Percentiles rank a stretch among this genome's conserved stretches.
Evolutionary conservation across 2,888 invertebrate species (phyloP).

Genomic region (Norana najaformis): DNA sequence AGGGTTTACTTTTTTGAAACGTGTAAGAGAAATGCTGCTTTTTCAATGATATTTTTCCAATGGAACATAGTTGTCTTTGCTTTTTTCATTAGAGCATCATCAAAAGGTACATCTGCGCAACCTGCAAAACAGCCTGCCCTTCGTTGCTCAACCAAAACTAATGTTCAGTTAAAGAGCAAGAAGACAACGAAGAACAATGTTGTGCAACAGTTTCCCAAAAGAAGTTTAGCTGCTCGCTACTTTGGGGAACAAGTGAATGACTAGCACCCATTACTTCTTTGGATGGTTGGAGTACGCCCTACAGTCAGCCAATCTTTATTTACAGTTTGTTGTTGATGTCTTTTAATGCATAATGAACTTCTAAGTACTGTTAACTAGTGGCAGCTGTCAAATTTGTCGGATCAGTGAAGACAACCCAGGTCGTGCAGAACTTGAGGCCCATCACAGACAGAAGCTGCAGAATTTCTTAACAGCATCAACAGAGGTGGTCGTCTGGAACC

Average conservation of each 20-base stretch:
- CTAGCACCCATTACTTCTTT: background rate
- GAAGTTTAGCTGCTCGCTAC: background rate
- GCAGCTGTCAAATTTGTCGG: too few species aligned
- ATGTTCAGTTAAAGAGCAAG: background rate
- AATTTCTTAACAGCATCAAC: too few species aligned
- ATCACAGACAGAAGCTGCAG: too few species aligned
- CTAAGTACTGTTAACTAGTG: background rate
- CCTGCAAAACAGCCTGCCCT: background rate
- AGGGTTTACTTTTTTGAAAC: background rate
- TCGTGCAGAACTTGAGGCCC: too few species aligned
- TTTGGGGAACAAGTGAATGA: background rate
- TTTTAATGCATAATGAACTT: background rate
- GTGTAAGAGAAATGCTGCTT: background rate
- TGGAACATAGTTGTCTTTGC: background rate
- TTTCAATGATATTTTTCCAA: background rate
- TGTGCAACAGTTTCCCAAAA: background rate
- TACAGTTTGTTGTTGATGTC: background rate
- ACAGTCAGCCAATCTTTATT: background rate
- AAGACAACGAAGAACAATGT: background rate
- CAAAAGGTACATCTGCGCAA: background rate
- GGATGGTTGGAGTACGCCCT: background rate
- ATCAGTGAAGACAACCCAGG: too few species aligned
- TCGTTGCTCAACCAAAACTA: background rate
- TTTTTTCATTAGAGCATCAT: conserved; percentile 3
- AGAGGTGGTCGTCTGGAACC: too few species aligned